Percentiles rank a stretch among this genome's conserved stretches.
Conservation (phyloP, 2,113 vertebrate species). For the Oncorhynchus nerka region DNA sequence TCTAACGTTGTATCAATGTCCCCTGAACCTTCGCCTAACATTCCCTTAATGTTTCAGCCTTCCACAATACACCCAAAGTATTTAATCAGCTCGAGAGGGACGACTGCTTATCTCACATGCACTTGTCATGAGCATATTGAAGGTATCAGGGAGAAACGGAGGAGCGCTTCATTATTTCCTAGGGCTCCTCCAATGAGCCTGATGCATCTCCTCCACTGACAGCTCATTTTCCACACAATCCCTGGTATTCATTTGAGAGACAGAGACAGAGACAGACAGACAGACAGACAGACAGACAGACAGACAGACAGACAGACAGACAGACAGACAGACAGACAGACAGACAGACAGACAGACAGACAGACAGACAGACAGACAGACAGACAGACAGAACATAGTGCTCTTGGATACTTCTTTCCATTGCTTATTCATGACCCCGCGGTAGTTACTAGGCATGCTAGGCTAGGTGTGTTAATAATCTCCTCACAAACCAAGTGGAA, state of each 20-base stretch:
- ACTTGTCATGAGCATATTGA: slow-evolving; percentile 71
- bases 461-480: slow-evolving; percentile 76
- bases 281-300: slow-evolving; percentile 2
- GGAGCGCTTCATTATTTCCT: slow-evolving; percentile 75
- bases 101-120: slow-evolving; percentile 65
- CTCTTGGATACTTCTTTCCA: slow-evolving; percentile 52
- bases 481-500: slow-evolving; percentile 66
- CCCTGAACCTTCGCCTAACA: slow-evolving; percentile 44
- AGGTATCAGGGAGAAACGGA: slow-evolving; percentile 62
- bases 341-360: neutral
- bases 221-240: slow-evolving; percentile 78
- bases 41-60: slow-evolving; percentile 32
- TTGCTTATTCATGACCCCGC: slow-evolving; percentile 74
- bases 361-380: slow-evolving; percentile 23
- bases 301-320: neutral
- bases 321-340: neutral
- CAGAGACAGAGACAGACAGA: slow-evolving; percentile 20
- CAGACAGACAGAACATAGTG: slow-evolving; percentile 57
- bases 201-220: slow-evolving; percentile 74
- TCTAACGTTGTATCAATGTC: slow-evolving; percentile 39
- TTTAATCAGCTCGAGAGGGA: slow-evolving; percentile 69
- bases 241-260: slow-evolving; percentile 62
- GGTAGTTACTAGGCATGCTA: slow-evolving; percentile 28
- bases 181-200: slow-evolving; percentile 66
- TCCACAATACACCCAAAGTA: slow-evolving; percentile 37